These are phyloP conservation scores for Myiozetetes cayanensis DNA, from an alignment of 2,113 vertebrate genomes.

Conservation along the genomic window DNA sequence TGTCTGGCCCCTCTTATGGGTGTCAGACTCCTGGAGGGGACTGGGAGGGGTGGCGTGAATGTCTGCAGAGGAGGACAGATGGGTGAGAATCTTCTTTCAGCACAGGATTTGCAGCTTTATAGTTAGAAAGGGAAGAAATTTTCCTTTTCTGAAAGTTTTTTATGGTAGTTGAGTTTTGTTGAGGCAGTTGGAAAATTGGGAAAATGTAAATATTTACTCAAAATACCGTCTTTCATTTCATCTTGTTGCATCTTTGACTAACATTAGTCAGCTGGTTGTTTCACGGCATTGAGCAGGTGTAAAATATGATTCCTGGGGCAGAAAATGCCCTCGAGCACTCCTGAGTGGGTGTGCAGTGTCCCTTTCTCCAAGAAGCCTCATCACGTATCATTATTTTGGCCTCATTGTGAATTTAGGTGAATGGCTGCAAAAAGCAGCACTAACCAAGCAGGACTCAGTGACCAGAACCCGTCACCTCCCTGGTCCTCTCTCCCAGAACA, in stretches of 20 bases:
- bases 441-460: not conserved
- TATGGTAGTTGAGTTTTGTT: not conserved
- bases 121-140: not conserved
- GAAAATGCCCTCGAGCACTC: fast-evolving
- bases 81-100: not conserved
- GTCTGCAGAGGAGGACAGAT: not conserved
- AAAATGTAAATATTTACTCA: not conserved
- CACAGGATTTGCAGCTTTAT: not conserved
- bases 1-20: not conserved
- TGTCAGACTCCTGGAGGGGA: not conserved
- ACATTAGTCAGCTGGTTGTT: not conserved
- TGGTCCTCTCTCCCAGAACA: not conserved
- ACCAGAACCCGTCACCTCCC: not conserved
- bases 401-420: not conserved
- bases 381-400: not conserved
- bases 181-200: not conserved
- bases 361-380: not conserved
- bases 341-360: not conserved
- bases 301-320: not conserved
- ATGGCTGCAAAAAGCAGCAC: not conserved
- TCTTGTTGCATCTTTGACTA: not conserved
- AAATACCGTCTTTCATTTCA: not conserved
- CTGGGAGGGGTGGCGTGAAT: not conserved
- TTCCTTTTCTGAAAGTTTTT: not conserved
- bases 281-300: not conserved